Evolutionary conservation across 2,113 vertebrate genomes (phyloP).

Genomic region (Mobula hypostoma): DNA sequence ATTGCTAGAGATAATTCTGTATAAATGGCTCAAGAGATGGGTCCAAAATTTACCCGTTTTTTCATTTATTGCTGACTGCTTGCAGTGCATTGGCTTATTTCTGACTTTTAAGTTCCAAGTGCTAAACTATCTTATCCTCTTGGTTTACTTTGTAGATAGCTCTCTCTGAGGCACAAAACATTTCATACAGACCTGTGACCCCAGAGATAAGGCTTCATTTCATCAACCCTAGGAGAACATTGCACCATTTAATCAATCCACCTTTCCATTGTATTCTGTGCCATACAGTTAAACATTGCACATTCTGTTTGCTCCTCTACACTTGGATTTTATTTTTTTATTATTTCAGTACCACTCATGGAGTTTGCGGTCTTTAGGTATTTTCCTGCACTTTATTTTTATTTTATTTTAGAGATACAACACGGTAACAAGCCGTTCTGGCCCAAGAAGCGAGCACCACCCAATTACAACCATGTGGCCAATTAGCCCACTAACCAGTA

Average conservation of each 20-base stretch:
- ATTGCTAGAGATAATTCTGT: not conserved
- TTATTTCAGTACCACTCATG: not conserved
- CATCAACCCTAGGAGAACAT: not conserved
- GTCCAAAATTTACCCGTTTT: not conserved
- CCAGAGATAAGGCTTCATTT: not conserved
- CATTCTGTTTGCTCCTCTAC: not conserved
- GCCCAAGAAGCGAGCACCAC: too few species aligned
- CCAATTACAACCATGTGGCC: too few species aligned
- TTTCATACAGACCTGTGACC: not conserved
- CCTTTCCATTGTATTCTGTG: not conserved
- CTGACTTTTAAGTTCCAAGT: not conserved
- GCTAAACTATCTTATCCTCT: not conserved
- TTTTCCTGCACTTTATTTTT: not conserved
- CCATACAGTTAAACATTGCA: not conserved
- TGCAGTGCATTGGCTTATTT: not conserved
- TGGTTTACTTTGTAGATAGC: not conserved
- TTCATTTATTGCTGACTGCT: not conserved
- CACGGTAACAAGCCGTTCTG: too few species aligned
- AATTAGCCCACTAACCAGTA: too few species aligned
- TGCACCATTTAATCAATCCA: not conserved
- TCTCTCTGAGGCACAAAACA: not conserved
- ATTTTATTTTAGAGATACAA: too few species aligned
- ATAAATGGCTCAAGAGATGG: not conserved
- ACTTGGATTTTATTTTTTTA: not conserved
- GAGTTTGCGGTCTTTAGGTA: not conserved